Evolutionary conservation across 2,888 invertebrate species (phyloP), one percentile per base, ranked within the genome.

Genomic region (Linnaemya vulpina): DNA sequence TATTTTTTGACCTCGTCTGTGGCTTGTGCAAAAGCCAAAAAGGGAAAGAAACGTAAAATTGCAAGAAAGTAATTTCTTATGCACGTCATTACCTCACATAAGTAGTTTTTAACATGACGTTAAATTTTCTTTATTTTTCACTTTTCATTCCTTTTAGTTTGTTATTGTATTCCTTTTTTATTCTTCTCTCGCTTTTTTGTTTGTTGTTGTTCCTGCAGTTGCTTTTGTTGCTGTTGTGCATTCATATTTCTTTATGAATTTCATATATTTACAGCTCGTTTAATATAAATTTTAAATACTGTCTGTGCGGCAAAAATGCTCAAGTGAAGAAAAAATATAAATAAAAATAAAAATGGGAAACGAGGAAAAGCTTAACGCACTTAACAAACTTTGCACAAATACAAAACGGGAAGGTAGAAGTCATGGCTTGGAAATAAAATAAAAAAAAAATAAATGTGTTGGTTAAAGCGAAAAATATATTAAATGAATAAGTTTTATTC

Each of bases 81-180:
- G 87, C 87, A 87, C 87, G 83, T 87, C 88, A 88, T 88, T 88
- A 88, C 87, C 87, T 87, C 86, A 84, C 86, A 84, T 86, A 87
- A 87, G 86, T 85, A 83, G 83, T 86, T 81, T 82, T 85, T 82
- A 85, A 85, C 85, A 85, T 79, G 85, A 85, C 85, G 82, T 85
- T 79, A 79, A 73, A 77, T 79, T 84, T 85, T 82, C 65, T 74
- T 85, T 74, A 62, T 49, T 75, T 68, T 17, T 58, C 40, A 40
- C 62, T 60, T 60, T 78, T 46, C 62, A 25, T 43, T 35, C 4
- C 7, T 65, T 38, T 67, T 73, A 51, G 13, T 63, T 65, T 53
- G 1, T 65, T 43, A 5, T 51, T 20, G 22, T 49, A 22, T 51
- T 40, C n/a, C 38, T 11, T 43, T 38, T 77, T 62, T 68, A 60